These are phyloP conservation scores for Palythoa caribaeorum DNA, from an alignment of 92 coral and sea anemone species.

Conservation along the genomic window DNA sequence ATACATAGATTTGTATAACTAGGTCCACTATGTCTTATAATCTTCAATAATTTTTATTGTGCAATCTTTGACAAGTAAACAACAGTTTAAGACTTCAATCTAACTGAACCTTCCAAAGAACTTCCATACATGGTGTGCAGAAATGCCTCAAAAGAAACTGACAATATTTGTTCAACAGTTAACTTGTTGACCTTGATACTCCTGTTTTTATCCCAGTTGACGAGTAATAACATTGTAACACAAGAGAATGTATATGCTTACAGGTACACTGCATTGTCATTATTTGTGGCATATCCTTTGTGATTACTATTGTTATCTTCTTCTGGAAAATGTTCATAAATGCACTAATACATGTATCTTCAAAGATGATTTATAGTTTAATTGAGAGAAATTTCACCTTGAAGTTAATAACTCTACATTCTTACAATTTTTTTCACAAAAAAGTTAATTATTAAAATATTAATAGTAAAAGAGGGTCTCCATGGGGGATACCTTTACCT, in stretches of 20 bases:
- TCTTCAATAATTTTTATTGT: slow-evolving; percentile 11
- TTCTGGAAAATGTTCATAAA: slow-evolving; percentile 35
- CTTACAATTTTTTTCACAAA: slow-evolving; percentile 27
- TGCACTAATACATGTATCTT: slow-evolving; percentile 30
- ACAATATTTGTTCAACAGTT: slow-evolving; percentile 39
- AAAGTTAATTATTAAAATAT: slow-evolving; percentile 9
- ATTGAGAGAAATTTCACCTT: slow-evolving; percentile 40
- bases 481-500: slow-evolving; percentile 16
- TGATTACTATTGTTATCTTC: slow-evolving; percentile 12
- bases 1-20: slow-evolving; percentile 11
- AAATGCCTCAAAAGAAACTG: slow-evolving; percentile 18
- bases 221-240: slow-evolving; percentile 28
- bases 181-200: slow-evolving; percentile 16
- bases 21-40: slow-evolving; percentile 14
- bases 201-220: slow-evolving; percentile 44
- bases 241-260: slow-evolving; percentile 39
- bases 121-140: slow-evolving; percentile 16
- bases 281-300: slow-evolving; percentile 17
- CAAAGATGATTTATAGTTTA: slow-evolving; percentile 41
- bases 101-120: slow-evolving; percentile 14
- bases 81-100: slow-evolving; percentile 10
- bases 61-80: slow-evolving; percentile 14
- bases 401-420: slow-evolving; percentile 39
- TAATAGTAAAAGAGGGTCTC: slow-evolving; percentile 14
- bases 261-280: slow-evolving; percentile 25